Conservation (phyloP, 2,113 vertebrate species). For the Apteryx owenii region DNA sequence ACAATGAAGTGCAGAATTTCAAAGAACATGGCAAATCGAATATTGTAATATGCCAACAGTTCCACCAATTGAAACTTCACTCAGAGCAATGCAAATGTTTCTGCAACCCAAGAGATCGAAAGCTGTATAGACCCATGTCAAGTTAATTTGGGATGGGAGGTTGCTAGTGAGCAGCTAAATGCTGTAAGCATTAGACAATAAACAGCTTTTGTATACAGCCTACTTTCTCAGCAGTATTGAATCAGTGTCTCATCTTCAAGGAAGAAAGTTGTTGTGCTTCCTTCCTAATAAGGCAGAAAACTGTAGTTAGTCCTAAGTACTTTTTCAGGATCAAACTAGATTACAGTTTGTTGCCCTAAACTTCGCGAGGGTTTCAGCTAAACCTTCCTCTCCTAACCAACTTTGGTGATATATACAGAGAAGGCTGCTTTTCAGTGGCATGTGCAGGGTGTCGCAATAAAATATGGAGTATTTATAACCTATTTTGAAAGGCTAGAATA, state of each 20-base stretch:
- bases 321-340: background rate
- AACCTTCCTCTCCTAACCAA: background rate
- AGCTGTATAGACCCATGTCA: background rate
- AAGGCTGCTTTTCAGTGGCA: background rate
- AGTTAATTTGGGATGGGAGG: background rate
- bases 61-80: background rate
- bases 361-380: background rate
- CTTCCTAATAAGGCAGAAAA: background rate
- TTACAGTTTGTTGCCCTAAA: background rate
- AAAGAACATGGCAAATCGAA: background rate
- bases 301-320: background rate
- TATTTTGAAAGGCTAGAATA: background rate
- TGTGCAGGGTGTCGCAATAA: background rate
- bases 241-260: background rate
- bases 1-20: background rate
- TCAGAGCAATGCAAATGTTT: background rate
- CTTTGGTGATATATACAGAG: background rate
- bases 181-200: background rate
- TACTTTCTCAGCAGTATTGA: background rate
- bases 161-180: background rate
- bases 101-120: background rate
- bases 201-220: background rate
- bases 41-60: background rate
- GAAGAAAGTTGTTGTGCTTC: background rate
- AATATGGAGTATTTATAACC: background rate